Percentiles rank a stretch among this genome's conserved stretches.
Conservation (phyloP, 2,888 invertebrate genomes). For the Prosapia bicincta region DNA sequence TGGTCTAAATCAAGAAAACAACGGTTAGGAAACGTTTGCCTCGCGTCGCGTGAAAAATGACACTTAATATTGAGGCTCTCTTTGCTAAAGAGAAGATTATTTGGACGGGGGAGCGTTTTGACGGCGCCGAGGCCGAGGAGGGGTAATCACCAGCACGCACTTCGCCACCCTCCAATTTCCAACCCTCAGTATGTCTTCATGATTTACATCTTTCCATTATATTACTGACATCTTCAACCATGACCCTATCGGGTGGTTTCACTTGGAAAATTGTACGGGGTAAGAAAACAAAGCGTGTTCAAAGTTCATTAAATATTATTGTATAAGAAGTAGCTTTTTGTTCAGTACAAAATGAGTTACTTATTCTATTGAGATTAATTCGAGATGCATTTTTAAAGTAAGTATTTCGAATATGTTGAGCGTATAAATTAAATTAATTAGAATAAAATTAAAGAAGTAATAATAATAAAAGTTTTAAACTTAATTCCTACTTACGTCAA, state of each 20-base stretch:
- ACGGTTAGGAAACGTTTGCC: background rate
- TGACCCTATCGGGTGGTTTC: background rate
- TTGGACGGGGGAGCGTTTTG: background rate
- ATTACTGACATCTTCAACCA: background rate
- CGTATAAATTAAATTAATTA: too few species aligned
- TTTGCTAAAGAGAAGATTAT: background rate
- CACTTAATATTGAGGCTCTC: background rate
- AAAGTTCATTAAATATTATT: background rate
- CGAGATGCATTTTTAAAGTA: too few species aligned
- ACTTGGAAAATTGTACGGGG: background rate
- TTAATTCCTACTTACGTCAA: too few species aligned
- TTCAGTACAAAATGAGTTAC: too few species aligned
- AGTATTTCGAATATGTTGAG: too few species aligned
- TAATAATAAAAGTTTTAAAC: too few species aligned
- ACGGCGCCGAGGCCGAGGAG: background rate
- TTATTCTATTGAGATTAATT: too few species aligned
- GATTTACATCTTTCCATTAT: constrained; percentile 2
- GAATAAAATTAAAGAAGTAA: too few species aligned
- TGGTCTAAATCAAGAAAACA: background rate
- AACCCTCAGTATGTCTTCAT: background rate
- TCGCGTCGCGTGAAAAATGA: background rate
- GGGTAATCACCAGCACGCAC: constrained; percentile 2
- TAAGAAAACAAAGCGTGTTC: background rate
- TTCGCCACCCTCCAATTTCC: background rate
- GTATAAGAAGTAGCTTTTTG: too few species aligned